These are phyloP conservation scores for Enteromius anoplus DNA, from an alignment of 2,797 vertebrate genomes.

Conservation along the genomic window DNA sequence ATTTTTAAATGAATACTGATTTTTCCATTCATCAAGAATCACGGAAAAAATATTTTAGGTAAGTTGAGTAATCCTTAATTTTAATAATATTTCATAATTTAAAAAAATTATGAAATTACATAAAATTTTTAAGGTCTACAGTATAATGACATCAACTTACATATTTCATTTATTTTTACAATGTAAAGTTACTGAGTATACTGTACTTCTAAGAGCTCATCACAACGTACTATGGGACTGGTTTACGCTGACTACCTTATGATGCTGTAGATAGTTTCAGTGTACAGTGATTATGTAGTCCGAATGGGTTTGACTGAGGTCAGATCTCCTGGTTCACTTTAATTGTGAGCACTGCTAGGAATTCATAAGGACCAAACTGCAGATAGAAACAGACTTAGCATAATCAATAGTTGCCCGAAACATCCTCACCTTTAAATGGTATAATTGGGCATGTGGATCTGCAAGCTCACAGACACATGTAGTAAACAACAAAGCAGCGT, in stretches of 20 bases:
- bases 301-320: not conserved
- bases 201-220: not conserved
- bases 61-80: not conserved
- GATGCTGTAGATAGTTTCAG: not conserved
- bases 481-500: conserved; percentile 36
- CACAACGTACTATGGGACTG: not conserved
- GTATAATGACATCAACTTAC: not conserved
- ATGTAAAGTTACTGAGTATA: not conserved
- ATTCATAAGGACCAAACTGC: not conserved
- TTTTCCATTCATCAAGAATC: not conserved
- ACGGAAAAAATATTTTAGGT: not conserved
- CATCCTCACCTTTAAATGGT: conserved; percentile 6
- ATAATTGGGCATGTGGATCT: not conserved
- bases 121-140: not conserved
- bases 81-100: not conserved
- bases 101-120: too few species aligned
- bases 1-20: not conserved
- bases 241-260: not conserved
- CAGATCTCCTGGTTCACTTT: conserved; percentile 20
- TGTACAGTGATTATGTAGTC: not conserved
- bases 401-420: not conserved
- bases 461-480: conserved; percentile 6
- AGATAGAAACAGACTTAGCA: not conserved
- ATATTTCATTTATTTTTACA: not conserved
- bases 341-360: conserved; percentile 13